Evolutionary conservation across 2,113 vertebrate genomes (phyloP).

Genomic region (Haplochromis burtoni): DNA sequence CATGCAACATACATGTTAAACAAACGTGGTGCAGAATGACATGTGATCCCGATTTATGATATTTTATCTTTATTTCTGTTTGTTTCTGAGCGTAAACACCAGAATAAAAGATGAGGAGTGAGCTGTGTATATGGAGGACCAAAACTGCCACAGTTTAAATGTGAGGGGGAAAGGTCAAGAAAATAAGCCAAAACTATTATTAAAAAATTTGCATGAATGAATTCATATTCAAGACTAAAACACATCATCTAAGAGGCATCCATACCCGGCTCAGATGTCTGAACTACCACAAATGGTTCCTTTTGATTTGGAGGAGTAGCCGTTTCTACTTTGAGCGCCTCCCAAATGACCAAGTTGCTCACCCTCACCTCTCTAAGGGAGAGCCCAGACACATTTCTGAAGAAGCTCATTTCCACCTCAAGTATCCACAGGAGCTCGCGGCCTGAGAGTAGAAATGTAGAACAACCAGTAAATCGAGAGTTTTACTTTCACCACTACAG

Average conservation of each 20-base stretch:
- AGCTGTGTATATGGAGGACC: accelerated
- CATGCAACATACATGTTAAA: neutral
- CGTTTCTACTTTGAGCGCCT: neutral
- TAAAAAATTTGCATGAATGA: neutral
- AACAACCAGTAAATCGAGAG: neutral
- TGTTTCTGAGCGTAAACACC: neutral
- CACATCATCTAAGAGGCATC: neutral
- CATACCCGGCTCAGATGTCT: neutral
- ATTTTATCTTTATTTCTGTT: neutral
- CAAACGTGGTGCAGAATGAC: neutral
- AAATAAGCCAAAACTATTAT: neutral
- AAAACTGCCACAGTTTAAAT: neutral
- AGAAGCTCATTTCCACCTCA: neutral
- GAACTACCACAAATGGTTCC: neutral
- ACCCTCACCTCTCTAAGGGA: neutral
- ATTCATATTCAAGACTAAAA: neutral
- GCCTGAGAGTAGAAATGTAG: neutral
- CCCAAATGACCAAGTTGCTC: neutral
- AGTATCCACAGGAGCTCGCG: neutral
- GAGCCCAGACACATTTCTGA: neutral
- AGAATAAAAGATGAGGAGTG: neutral
- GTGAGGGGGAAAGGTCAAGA: neutral
- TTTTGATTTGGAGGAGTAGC: neutral
- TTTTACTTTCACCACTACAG: neutral
- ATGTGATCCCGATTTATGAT: neutral